Base-by-base conservation (phyloP, 2,888 invertebrate genomes). In the Chymomyza procnemis region DNA sequence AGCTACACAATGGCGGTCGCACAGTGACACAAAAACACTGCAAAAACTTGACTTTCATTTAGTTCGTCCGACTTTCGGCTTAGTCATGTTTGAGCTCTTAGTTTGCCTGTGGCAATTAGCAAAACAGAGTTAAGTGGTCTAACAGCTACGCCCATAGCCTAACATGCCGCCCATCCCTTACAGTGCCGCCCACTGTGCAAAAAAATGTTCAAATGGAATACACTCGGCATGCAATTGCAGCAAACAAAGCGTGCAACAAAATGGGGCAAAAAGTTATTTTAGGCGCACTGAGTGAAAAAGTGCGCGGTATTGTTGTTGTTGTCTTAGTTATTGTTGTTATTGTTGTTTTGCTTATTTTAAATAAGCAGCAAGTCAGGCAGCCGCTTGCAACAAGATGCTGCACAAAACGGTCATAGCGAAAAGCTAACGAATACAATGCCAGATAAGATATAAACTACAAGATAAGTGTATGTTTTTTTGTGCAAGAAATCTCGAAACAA, bases 211-310 rank as follows among this genome's bases (percentile, higher is more conserved):
- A 57, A 62, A 66, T 61, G 71, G 48, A 62, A 61, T 26, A 12
- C 30, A 30, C 22, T 56, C 22, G 26, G 34, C 34, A 60, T 14
- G 30, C 18, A 61, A 61, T 58, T 47, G 55, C 19, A 57, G 19
- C 58, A 68, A 84, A 80, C 65, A 74, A 67, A 48, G 74, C 69
- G 59, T 74, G 65, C 67, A 72, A 80, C 69, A 87, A 86, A 88
- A 82, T 88, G 88, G 87, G 85, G 87, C 88, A 88, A 88, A 81
- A 86, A 84, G 87, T 88, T 82, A 88, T 82, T 82, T 82, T 88
- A 82, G 84, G 87, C 73, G 82, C 80, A 75, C 64, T 41, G 34
- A 56, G 68, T 58, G 55, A 57, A 66, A 67, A 71, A 67, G 58
- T 69, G 62, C 64, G 75, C 75, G 68, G 58, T 67, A 21, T 30